phyloP scores from a whole-genome alignment of 2,797 vertebrate species.

The Syngnathus acus region DNA sequence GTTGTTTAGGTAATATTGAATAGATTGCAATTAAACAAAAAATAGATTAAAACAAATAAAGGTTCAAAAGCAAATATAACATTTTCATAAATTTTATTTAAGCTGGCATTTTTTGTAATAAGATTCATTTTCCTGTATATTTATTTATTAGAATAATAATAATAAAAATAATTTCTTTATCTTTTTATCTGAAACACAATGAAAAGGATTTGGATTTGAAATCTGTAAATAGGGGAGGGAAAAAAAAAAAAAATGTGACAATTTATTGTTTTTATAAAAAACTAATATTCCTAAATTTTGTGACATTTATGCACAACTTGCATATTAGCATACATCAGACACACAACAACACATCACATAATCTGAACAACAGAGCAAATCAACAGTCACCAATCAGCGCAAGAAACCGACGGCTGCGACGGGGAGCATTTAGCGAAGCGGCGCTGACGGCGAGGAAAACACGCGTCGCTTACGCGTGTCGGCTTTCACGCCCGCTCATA shows the following conservation, averaged over 20 bases:
- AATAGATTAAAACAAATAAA: background rate
- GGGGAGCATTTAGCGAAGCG: constrained; percentile 2
- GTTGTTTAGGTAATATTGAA: background rate
- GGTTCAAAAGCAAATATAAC: background rate
- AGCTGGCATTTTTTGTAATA: too few species aligned
- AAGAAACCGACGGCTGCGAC: background rate
- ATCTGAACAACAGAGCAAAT: background rate
- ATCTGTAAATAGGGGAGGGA: too few species aligned
- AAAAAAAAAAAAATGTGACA: too few species aligned
- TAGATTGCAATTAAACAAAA: background rate
- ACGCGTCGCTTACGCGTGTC: constrained; percentile 43
- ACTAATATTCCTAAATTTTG: too few species aligned
- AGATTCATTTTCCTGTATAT: too few species aligned
- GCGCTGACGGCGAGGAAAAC: constrained; percentile 1
- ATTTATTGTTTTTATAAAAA: too few species aligned
- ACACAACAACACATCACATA: background rate
- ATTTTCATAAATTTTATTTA: too few species aligned
- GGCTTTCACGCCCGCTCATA: constrained; percentile 67
- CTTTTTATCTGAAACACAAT: too few species aligned
- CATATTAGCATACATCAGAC: background rate
- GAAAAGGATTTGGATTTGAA: too few species aligned
- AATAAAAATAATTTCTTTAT: too few species aligned
- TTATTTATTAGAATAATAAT: too few species aligned
- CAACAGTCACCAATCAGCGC: background rate
- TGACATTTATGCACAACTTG: background rate